These are phyloP conservation scores for Triplophysa siluroides DNA, from an alignment of 2,113 vertebrate genomes.

Conservation along the genomic window DNA sequence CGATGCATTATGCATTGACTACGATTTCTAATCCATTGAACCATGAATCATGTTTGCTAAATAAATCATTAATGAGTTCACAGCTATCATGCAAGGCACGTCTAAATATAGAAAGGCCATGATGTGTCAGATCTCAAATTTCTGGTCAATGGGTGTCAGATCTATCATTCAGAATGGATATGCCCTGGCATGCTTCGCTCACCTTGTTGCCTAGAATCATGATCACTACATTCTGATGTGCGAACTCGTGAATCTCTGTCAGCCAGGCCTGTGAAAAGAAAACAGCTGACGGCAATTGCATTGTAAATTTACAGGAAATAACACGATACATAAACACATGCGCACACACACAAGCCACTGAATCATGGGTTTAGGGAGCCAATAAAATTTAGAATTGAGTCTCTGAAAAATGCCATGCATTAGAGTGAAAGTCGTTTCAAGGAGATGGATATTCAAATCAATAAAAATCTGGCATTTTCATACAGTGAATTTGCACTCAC, in stretches of 20 bases:
- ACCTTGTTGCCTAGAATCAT: slow-evolving; percentile 98
- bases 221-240: slow-evolving; percentile 91
- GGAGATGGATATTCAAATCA: not conserved
- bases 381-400: not conserved
- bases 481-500: not conserved
- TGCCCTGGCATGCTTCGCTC: slow-evolving; percentile 31
- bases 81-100: not conserved
- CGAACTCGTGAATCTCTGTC: slow-evolving; percentile 91
- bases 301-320: not conserved
- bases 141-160: not conserved
- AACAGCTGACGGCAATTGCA: not conserved
- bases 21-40: not conserved
- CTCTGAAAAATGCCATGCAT: not conserved
- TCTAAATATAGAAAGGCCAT: not conserved
- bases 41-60: not conserved
- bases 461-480: not conserved
- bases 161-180: not conserved
- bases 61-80: not conserved
- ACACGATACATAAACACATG: not conserved
- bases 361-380: not conserved
- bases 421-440: not conserved
- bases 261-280: slow-evolving; percentile 85
- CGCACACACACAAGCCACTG: not conserved
- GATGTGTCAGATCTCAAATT: not conserved
- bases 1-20: slow-evolving; percentile 9